Evolutionary conservation across 2,113 vertebrate species (phyloP), one percentile per base, ranked within the genome.

Genomic region (Campylomormyrus tamandua): DNA sequence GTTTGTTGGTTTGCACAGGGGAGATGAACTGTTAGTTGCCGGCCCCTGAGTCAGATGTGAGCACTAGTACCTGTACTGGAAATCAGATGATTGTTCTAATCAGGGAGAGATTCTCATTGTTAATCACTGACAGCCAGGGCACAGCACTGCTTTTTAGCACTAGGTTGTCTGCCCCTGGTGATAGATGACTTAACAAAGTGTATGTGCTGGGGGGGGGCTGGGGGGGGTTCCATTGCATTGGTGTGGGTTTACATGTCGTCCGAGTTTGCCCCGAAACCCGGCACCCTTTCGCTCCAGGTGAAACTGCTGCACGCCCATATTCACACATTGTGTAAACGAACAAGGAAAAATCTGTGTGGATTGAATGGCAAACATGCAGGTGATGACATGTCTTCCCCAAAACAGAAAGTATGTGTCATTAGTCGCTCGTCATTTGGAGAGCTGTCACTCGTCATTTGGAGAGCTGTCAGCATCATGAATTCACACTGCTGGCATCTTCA

Each of bases 331-430:
- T 96, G 94, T 94, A 93, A 94, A 95, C 94, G 92, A 94, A 95
- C 95, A 95, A 94, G 95, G 92, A 94, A 94, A 95, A 93, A 91
- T 92, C 93, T 89, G 92, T 90, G 92, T 48, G 80, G 92, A 94
- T 95, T 94, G 94, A 96, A 96, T 95, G 93, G 94, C 94, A 93
- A 94, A 95, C 94, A 95, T 93, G 94, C 95, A 94, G 94, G 94
- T 93, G 95, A 96, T 96, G 94, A 96, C 95, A 95, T 93, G 93
- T 93, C 92, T 93, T 87, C 91, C 24, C 52, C 89, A 91, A 53
- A 91, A 91, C 90, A 94, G 93, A 95, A 94, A 95, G 93, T 94
- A 93, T 93, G 92, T 92, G 92, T 92, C 95, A 93, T 95, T 94
- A 93, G 91, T 94, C 92, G 88, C 91, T 90, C 89, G 93, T 92